Conservation (phyloP, 2,113 vertebrate genomes). For the Dermatemys mawii region DNA sequence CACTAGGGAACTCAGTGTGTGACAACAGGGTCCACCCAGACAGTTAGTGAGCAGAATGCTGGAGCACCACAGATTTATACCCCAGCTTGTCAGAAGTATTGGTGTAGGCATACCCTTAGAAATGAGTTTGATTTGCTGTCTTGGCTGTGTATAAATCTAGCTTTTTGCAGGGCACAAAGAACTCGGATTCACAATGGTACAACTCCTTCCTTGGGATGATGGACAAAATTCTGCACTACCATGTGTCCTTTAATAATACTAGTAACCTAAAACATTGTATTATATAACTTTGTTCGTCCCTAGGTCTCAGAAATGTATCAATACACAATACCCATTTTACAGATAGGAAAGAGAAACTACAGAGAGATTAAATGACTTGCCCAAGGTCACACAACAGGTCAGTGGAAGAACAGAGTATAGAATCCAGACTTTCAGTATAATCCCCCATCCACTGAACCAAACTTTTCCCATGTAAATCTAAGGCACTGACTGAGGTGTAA, state of each 20-base stretch:
- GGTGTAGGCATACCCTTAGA: neutral
- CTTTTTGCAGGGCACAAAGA: neutral
- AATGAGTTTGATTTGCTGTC: neutral
- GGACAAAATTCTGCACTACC: neutral
- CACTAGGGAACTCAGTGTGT: too few relatives aligned
- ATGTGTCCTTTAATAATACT: too few relatives aligned
- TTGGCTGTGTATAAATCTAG: too few relatives aligned
- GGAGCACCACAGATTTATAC: too few relatives aligned
- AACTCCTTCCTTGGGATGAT: neutral
- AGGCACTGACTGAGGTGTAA: fast-evolving
- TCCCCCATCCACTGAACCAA: neutral
- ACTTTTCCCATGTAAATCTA: neutral
- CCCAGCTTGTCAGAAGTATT: too few relatives aligned
- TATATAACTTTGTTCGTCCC: too few relatives aligned
- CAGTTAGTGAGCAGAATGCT: too few relatives aligned
- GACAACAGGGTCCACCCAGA: too few relatives aligned
- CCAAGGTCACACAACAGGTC: fast-evolving
- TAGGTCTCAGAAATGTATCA: too few relatives aligned
- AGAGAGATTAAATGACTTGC: neutral
- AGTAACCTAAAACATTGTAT: neutral
- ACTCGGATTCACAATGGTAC: neutral
- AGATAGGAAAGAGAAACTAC: neutral
- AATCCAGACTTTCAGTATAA: neutral
- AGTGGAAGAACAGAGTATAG: neutral
- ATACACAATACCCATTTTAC: neutral